These are phyloP conservation scores for Plectus sambesii DNA, from an alignment of 1,140 invertebrate species.

Conservation along the genomic window DNA sequence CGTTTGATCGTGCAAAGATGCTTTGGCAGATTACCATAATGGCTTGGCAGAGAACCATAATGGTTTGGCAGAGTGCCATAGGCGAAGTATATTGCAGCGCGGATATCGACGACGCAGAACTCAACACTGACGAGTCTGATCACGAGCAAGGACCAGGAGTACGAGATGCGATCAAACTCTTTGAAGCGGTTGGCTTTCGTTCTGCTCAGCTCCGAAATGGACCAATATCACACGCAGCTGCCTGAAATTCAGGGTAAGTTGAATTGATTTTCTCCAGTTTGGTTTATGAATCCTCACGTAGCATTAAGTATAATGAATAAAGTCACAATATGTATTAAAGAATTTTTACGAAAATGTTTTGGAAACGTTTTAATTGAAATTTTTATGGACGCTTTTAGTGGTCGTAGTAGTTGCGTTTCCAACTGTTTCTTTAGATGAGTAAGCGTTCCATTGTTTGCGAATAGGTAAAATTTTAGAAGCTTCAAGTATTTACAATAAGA, in stretches of 20 bases:
- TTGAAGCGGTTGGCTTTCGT: constrained; percentile 78
- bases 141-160: constrained; percentile 73
- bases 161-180: constrained; percentile 71
- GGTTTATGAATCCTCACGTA: neutral
- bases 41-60: too few species aligned
- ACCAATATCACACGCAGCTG: constrained; percentile 83
- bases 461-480: neutral
- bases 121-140: constrained; percentile 59
- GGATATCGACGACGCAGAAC: constrained; percentile 65
- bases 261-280: neutral
- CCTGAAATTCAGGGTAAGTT: constrained; percentile 76
- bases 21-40: too few species aligned
- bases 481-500: neutral
- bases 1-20: too few species aligned
- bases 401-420: neutral
- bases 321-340: neutral
- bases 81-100: constrained; percentile 53
- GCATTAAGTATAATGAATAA: neutral
- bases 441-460: neutral
- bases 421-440: neutral
- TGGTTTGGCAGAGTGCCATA: too few species aligned
- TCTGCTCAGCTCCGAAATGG: constrained; percentile 76
- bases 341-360: constrained; percentile 9
- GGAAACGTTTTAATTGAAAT: neutral
- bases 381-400: neutral